Evolutionary conservation across 2,888 invertebrate species (phyloP), one percentile per base, ranked within the genome.

Genomic region (Agrilus mali): DNA sequence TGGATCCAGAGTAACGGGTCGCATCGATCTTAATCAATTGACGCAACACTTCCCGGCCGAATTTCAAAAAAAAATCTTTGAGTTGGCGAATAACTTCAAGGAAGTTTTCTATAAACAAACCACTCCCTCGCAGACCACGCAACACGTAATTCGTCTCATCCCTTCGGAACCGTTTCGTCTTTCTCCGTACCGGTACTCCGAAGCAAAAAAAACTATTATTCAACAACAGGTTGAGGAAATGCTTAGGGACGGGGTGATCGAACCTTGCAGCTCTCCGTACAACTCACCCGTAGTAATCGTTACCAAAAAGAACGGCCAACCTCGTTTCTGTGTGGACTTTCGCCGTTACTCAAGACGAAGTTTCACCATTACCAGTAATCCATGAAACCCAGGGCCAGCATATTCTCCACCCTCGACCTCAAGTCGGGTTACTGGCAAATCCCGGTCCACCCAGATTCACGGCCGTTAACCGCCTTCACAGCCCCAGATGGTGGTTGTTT

Each of bases 391-490:
- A 34, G 36, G 7, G 59, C 59, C 0, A 41, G 33, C n/a, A 43
- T 57, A 4, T 60, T 60, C 35, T 47, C 56, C 2, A 55, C 56
- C 10, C 36, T 60, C 3, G 59, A 61, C 15, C 41, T 59, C 4
- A 51, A 52, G 20, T 51, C 51, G 37, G 56, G 59, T 2, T 62
- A 58, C 33, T 61, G 60, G 59, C 59, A 60, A 27, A 45, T 60
- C 1, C 55, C 54, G 4, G 46, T 60, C 47, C 49, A 47, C 3
- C 43, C 39, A 50, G 8, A 13, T n/a, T 38, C 20, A n/a, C 38
- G 35, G 15, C 31, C 36, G 1, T 8, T 37, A 22, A 42, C 42
- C 6, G 42, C 42, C 12, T 37, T 42, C 27, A n/a, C 42, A 8
- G 53, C 57, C 0, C 56, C 58, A 1, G 48, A 53, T 31, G 54